Conservation (phyloP, 1,140 invertebrate genomes). For the Ips typographus region DNA sequence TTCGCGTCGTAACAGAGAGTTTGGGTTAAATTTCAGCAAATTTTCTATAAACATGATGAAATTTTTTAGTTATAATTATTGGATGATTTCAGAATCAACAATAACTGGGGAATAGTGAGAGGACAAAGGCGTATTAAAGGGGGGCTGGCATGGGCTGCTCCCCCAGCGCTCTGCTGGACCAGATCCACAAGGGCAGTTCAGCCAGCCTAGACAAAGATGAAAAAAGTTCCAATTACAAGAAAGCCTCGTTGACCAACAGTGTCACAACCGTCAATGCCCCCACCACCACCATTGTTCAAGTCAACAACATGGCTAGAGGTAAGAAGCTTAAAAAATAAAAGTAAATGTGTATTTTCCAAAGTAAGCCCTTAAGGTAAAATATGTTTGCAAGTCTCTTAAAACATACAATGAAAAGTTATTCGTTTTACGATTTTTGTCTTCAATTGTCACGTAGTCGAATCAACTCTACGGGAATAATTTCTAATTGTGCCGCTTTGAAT, state of each 20-base stretch:
- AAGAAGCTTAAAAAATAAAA: conserved; percentile 4
- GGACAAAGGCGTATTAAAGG: conserved; percentile 1
- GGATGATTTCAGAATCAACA: not conserved
- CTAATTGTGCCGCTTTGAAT: too few species aligned
- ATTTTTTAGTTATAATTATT: too few species aligned
- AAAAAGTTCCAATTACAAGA: conserved; percentile 31
- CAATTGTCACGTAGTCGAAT: too few species aligned
- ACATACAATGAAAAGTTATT: not conserved
- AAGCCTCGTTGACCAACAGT: conserved; percentile 18
- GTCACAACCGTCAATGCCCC: conserved; percentile 10
- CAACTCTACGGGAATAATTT: too few species aligned
- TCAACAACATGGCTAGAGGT: conserved; percentile 28
- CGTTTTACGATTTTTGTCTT: too few species aligned
- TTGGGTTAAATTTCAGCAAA: too few species aligned
- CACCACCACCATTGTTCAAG: conserved; percentile 18
- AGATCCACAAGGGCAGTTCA: conserved; percentile 48
- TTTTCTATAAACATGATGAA: too few species aligned
- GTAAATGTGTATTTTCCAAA: not conserved
- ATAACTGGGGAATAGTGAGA: not conserved
- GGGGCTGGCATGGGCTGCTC: conserved; percentile 49
- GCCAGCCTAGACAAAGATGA: conserved; percentile 43
- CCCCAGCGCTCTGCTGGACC: conserved; percentile 48
- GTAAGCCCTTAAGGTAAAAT: not conserved
- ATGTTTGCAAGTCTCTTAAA: not conserved
- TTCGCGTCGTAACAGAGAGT: too few species aligned